Conservation (phyloP, 1,140 invertebrate species). For the Charaxes varanes region DNA sequence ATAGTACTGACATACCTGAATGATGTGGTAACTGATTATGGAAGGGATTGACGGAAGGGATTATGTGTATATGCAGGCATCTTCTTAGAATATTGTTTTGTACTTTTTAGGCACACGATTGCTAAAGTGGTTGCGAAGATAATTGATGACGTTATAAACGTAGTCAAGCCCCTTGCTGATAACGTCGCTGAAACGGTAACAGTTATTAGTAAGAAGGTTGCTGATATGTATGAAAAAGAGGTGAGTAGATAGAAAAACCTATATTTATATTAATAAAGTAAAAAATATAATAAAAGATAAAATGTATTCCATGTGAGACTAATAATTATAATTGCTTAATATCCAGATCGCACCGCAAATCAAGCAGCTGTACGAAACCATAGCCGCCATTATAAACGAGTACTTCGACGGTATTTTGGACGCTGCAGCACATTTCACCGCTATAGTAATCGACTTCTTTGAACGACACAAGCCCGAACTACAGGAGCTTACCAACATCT, state of each 20-base stretch:
- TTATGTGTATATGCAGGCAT: too few species aligned
- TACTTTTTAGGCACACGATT: slow-evolving; percentile 58
- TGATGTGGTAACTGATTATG: too few species aligned
- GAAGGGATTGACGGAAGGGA: too few species aligned
- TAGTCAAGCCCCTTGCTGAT: slow-evolving; percentile 60
- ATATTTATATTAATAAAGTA: not conserved
- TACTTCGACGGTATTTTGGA: slow-evolving; percentile 70
- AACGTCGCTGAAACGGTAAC: slow-evolving; percentile 68
- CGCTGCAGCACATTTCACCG: slow-evolving; percentile 69
- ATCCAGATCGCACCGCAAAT: slow-evolving; percentile 73
- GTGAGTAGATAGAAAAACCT: slow-evolving; percentile 18
- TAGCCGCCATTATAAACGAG: slow-evolving; percentile 50
- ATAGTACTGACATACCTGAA: too few species aligned
- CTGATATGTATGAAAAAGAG: slow-evolving; percentile 44
- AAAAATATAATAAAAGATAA: too few species aligned
- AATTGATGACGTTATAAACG: slow-evolving; percentile 63
- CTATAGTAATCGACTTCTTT: slow-evolving; percentile 71
- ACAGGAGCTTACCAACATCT: slow-evolving; percentile 76
- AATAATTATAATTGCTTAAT: too few species aligned
- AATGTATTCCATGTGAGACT: too few species aligned
- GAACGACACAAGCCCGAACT: slow-evolving; percentile 78
- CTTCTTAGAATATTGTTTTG: not conserved
- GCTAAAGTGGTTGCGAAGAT: slow-evolving; percentile 67
- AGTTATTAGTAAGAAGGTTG: slow-evolving; percentile 44
- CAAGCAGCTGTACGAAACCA: slow-evolving; percentile 72